Percentiles rank a stretch among this genome's conserved stretches.
These are phyloP conservation scores for Gymnosoma rotundatum DNA, from an alignment of 2,888 invertebrate species.

Conservation along the genomic window DNA sequence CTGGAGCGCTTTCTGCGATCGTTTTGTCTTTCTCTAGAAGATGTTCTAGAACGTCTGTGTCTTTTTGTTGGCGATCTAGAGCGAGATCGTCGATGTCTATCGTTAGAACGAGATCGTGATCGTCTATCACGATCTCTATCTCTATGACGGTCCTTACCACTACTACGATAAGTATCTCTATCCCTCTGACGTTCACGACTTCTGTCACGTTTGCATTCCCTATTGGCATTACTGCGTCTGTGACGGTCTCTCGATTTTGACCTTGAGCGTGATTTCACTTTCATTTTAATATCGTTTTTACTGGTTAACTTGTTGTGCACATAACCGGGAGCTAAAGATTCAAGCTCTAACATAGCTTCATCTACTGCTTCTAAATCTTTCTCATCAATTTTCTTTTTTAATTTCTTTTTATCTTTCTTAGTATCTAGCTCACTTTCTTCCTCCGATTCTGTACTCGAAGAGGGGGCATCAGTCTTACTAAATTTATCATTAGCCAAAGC, in stretches of 20 bases:
- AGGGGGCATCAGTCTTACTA: constrained; percentile 78
- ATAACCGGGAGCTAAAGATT: constrained; percentile 90
- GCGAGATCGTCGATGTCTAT: constrained; percentile 66
- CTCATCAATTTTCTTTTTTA: constrained; percentile 47
- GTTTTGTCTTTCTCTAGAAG: constrained; percentile 76
- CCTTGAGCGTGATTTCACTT: constrained; percentile 69
- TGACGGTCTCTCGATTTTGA: constrained; percentile 71
- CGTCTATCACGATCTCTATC: constrained; percentile 73
- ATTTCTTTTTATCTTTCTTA: constrained; percentile 79
- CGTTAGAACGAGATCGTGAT: constrained; percentile 71
- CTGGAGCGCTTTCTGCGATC: constrained; percentile 70
- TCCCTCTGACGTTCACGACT: constrained; percentile 72
- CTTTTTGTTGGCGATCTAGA: constrained; percentile 75
- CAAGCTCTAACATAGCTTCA: constrained; percentile 92
- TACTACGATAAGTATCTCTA: constrained; percentile 72
- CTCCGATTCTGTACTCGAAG: constrained; percentile 74
- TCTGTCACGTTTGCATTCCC: constrained; percentile 66
- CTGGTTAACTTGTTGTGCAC: constrained; percentile 75
- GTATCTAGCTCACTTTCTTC: constrained; percentile 2
- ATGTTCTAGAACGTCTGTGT: constrained; percentile 71
- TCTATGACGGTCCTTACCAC: constrained; percentile 66
- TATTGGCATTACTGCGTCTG: constrained; percentile 69
- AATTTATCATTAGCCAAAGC: constrained; percentile 89
- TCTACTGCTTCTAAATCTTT: constrained; percentile 83
- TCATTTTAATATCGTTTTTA: constrained; percentile 74